Evolutionary conservation across 2,888 invertebrate species (phyloP).

Genomic region (Hybos culiciformis): DNA sequence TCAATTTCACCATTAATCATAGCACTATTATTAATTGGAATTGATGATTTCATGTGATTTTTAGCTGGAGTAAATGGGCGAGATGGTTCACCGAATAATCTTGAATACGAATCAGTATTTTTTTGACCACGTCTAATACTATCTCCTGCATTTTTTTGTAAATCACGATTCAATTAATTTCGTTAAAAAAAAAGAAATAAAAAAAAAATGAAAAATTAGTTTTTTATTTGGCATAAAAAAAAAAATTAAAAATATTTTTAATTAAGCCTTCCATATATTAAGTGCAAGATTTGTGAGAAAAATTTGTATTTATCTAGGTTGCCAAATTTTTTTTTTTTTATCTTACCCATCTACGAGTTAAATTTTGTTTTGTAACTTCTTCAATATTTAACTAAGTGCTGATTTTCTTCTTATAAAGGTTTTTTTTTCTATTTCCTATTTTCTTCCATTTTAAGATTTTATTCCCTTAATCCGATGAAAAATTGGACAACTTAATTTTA

Average conservation of each 20-base stretch:
- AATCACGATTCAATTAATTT: slow-evolving; percentile 7
- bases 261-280: too few species aligned
- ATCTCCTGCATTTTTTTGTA: slow-evolving; percentile 24
- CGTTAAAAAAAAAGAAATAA: background rate
- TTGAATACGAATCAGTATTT: slow-evolving; percentile 40
- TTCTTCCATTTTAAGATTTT: too few species aligned
- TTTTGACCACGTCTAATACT: slow-evolving; percentile 32
- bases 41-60: slow-evolving; percentile 43
- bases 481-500: too few species aligned
- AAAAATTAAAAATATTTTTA: background rate
- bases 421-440: too few species aligned
- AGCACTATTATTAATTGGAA: slow-evolving; percentile 36
- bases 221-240: slow-evolving; percentile 7
- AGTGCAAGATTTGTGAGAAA: too few species aligned
- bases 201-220: slow-evolving; percentile 12
- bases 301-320: too few species aligned
- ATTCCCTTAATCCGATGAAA: too few species aligned
- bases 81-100: slow-evolving; percentile 42
- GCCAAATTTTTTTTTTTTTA: too few species aligned
- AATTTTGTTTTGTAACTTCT: too few species aligned
- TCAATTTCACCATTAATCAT: slow-evolving; percentile 26
- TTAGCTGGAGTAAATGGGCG: slow-evolving; percentile 39
- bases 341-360: too few species aligned
- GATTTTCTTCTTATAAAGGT: too few species aligned
- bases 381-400: too few species aligned